phyloP scores from a whole-genome alignment of 2,113 vertebrate genomes.

The Tamias sibiricus region DNA sequence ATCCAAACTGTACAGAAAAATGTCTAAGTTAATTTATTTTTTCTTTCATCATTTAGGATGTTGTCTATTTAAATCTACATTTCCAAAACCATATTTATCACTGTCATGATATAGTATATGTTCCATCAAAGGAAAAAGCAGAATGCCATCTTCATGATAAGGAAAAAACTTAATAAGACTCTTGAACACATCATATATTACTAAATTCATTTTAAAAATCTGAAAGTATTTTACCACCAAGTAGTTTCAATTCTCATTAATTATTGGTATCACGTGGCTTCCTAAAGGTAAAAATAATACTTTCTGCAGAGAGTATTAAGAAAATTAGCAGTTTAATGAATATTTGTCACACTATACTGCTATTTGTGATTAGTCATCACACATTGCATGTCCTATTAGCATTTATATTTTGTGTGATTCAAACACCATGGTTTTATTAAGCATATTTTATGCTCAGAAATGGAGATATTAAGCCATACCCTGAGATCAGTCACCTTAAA shows the following conservation, averaged over 20 bases:
- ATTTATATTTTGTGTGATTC: not conserved
- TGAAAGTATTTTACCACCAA: not conserved
- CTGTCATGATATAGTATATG: not conserved
- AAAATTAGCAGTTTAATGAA: slow-evolving; percentile 20
- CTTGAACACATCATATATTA: not conserved
- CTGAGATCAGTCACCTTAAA: not conserved
- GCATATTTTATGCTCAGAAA: not conserved
- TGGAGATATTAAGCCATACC: not conserved
- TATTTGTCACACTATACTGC: not conserved
- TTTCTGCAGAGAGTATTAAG: not conserved
- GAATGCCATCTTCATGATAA: not conserved
- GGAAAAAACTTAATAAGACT: not conserved
- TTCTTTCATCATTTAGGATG: not conserved
- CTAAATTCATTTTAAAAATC: slow-evolving; percentile 25
- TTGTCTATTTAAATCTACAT: not conserved
- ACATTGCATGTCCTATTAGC: not conserved
- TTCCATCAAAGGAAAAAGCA: not conserved
- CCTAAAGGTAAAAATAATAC: not conserved
- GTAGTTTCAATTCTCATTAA: not conserved
- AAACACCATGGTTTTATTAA: not conserved
- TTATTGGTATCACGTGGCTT: not conserved
- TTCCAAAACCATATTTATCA: slow-evolving; percentile 8
- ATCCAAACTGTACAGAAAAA: slow-evolving; percentile 6
- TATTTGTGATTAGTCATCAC: not conserved
- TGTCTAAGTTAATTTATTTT: not conserved